Evolutionary conservation across 2,888 invertebrate species (phyloP), one percentile per base, ranked within the genome.

Genomic region (Psylliodes chrysocephalus): DNA sequence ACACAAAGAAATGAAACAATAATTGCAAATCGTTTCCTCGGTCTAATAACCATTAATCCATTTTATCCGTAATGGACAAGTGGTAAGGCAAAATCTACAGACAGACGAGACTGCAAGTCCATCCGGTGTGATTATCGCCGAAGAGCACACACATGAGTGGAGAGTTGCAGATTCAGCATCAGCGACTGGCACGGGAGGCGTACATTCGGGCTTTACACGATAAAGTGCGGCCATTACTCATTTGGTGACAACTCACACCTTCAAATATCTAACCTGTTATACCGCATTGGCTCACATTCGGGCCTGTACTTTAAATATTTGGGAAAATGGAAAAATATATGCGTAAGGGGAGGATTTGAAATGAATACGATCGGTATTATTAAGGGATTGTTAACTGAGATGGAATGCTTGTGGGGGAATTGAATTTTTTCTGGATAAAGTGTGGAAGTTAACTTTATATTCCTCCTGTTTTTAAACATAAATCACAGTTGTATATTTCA

Each of bases 111-210:
- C 60, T 56, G 67, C 63, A 59, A 62, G 52, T 65, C 67, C 69
- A 69, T 65, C 63, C 66, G 73, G 73, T 66, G 55, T 75, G 77
- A 78, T 78, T 78, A 78, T 78, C 78, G 73, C 73, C 73, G 70
- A 68, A 68, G 71, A 68, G 69, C 72, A 75, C 76, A 75, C 78
- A 78, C 78, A 78, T 77, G 78, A 77, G 73, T 74, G 74, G 77
- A 77, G 75, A 72, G 74, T 70, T 77, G 77, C 78, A 76, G 76
- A 79, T 76, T 79, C 80, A 80, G 80, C 79, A 77, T 70, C 68
- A 71, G 72, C 14, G 22, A 47, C 22, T 28, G 47, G 47, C 47
- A 47, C 49, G 49, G 71, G 71, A 75, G 72, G 74, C 71, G 73
- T 73, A 70, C 64, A 70, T 70, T 72, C 66, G 71, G 70, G 72